Evolutionary conservation across 2,888 invertebrate genomes (phyloP), one percentile per base, ranked within the genome.

Genomic region (Drosophila lutescens): DNA sequence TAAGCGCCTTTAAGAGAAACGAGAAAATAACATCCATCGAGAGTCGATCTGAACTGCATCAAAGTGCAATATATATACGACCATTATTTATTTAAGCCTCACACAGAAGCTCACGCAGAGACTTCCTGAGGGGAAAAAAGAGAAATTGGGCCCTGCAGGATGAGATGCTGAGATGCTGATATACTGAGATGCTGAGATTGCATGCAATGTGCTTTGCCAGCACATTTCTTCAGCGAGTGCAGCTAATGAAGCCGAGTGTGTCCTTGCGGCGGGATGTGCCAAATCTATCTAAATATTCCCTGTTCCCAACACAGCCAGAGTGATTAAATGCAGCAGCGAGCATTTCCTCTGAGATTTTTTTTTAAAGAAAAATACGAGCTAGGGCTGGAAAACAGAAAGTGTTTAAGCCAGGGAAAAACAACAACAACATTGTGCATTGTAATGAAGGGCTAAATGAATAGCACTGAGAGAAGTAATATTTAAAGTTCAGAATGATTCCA

Each of bases 41-140:
- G 61, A 68, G 60, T 69, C 78, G 86, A 83, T 77, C 74, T 70
- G 59, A 51, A 50, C 47, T 74, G 55, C 75, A 66, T 49, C 71
- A 43, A 51, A 57, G 47, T 56, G 59, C 51, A 85, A 87, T 85
- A 87, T 65, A 73, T 73, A 89, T 74, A 86, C 80, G 71, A 76
- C 60, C 79, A 86, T 89, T 86, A 86, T 86, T 86, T 86, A 89
- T 89, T 89, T 77, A 89, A 79, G 80, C 75, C 54, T 30, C 59
- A 49, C 51, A 61, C 56, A 47, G 13, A 23, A 43, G 41, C 23
- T 10, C 51, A 51, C 51, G 36, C 44, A 38, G 49, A 30, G 58
- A 49, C 32, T 51, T 53, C 38, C 53, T 23, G 47, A 20, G 46
- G 26, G 41, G 34, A 17, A 12, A 38, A 26, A 51, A 53, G 60